Conservation (phyloP, 1,140 invertebrate genomes). For the Sesamia nonagrioides region DNA sequence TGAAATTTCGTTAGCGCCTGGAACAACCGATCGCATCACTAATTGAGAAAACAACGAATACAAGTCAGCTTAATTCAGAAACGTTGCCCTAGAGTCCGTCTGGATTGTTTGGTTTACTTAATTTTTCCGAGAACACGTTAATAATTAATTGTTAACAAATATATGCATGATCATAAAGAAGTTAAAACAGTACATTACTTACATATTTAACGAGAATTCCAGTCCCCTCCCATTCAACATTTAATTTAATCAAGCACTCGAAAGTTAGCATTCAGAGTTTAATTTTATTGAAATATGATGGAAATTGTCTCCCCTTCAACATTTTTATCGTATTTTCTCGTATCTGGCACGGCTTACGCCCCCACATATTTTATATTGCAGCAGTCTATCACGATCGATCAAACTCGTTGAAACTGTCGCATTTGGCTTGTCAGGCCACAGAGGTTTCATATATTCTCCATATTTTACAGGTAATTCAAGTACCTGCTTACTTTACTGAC, state of each 20-base stretch:
- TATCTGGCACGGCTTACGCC: background rate
- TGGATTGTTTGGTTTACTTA: no score
- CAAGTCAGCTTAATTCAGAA: no score
- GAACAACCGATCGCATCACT: no score
- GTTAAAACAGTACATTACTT: no score
- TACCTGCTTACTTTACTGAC: background rate
- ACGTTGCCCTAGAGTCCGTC: no score
- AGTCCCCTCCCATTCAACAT: background rate
- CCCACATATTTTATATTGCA: background rate
- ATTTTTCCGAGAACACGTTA: no score
- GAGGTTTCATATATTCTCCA: background rate
- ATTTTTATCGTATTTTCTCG: slow-evolving; percentile 12
- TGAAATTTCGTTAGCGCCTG: no score
- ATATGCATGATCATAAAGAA: no score
- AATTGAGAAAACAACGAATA: no score
- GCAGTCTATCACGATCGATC: slow-evolving; percentile 18
- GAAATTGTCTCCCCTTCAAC: background rate
- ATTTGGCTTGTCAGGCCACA: background rate
- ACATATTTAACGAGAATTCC: no score
- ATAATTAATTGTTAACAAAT: no score
- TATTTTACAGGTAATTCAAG: background rate
- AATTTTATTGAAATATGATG: background rate
- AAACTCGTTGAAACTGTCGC: slow-evolving; percentile 1
- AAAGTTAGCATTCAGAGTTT: background rate
- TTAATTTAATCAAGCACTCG: background rate